Conservation (phyloP, 2,113 vertebrate species). For the Callopanchax toddi region DNA sequence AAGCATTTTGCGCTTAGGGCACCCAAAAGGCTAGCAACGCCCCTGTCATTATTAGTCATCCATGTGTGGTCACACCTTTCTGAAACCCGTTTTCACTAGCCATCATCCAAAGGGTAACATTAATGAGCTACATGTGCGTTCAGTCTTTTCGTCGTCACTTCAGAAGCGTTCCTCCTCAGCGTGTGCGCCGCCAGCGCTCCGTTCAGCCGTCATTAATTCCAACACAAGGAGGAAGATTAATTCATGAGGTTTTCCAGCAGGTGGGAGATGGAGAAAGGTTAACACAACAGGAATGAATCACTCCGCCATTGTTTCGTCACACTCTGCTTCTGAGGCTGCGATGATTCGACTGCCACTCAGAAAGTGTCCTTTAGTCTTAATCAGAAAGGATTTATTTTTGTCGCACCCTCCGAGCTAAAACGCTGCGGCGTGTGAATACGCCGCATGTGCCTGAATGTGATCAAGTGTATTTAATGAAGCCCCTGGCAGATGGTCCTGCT, state of each 20-base stretch:
- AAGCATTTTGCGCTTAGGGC: too few species aligned
- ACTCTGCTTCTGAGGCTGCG: not conserved
- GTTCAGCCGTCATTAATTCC: conserved; percentile 48
- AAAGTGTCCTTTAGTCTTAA: conserved; percentile 54
- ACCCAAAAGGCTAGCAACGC: too few species aligned
- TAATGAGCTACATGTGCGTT: not conserved
- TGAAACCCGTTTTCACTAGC: not conserved
- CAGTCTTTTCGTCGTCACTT: not conserved
- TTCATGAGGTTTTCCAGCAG: conserved; percentile 40
- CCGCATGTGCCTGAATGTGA: conserved; percentile 51
- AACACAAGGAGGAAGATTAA: conserved; percentile 51
- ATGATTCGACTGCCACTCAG: conserved; percentile 29
- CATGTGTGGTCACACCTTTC: not conserved
- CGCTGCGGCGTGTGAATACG: conserved; percentile 16
- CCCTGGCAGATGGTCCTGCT: conserved; percentile 55
- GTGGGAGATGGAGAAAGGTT: conserved; percentile 59
- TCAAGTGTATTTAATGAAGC: conserved; percentile 64
- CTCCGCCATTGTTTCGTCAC: conserved; percentile 24
- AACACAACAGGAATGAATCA: conserved; percentile 57
- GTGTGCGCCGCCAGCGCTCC: conserved; percentile 20
- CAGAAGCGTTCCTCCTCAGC: conserved; percentile 11
- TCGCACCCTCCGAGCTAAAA: conserved; percentile 10
- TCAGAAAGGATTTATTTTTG: conserved; percentile 49
- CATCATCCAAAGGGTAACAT: not conserved
- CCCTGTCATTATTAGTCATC: not conserved